A percentile compares a stretch with the other conserved stretches of the same genome.
Conservation (phyloP, 2,113 vertebrate species). For the Semnornis frantzii region DNA sequence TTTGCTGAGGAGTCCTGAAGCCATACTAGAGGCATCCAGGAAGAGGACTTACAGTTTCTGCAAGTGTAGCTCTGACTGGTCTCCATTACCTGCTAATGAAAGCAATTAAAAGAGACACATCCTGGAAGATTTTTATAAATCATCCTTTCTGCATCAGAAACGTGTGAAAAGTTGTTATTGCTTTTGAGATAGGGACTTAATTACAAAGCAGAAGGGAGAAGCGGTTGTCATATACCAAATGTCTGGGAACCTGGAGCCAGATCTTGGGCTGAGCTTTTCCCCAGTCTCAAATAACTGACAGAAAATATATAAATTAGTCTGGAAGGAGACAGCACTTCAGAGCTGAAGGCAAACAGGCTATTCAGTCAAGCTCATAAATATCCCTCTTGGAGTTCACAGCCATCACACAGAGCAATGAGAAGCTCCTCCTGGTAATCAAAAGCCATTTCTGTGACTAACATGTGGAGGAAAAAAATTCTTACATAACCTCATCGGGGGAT, state of each 20-base stretch:
- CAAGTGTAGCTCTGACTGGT: neutral
- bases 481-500: neutral
- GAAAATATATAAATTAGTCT: neutral
- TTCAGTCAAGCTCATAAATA: neutral
- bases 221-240: neutral
- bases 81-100: neutral
- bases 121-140: neutral
- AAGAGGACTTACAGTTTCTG: neutral
- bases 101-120: neutral
- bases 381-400: neutral
- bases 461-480: neutral
- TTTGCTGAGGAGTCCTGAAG: accelerated
- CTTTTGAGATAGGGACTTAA: neutral
- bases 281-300: neutral
- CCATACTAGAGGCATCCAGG: neutral
- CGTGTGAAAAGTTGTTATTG: neutral
- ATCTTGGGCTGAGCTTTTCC: neutral
- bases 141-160: neutral
- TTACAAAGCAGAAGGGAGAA: neutral
- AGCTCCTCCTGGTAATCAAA: neutral
- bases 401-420: neutral
- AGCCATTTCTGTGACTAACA: neutral
- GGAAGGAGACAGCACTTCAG: neutral
- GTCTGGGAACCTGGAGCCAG: neutral
- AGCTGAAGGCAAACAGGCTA: neutral